phyloP scores from a whole-genome alignment of 2,113 vertebrate species.

The Salvator merianae region DNA sequence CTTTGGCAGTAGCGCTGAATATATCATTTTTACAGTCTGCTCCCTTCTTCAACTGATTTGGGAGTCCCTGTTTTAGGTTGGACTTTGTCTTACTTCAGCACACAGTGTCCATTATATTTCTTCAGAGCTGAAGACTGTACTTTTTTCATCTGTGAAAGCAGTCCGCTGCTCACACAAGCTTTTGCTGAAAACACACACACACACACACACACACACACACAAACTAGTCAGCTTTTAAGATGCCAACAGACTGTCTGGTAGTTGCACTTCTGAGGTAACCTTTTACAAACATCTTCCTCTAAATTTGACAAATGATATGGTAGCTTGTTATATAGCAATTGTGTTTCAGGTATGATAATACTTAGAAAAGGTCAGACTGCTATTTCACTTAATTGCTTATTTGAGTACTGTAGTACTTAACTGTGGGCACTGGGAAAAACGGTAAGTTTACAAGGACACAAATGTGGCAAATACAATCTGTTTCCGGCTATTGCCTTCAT shows the following conservation, averaged over 20 bases:
- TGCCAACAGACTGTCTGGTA: slow-evolving; percentile 13
- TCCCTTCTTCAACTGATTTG: too few relatives aligned
- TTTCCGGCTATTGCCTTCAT: slow-evolving; percentile 18
- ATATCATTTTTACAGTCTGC: too few relatives aligned
- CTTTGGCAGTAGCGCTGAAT: too few relatives aligned
- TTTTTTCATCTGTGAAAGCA: too few relatives aligned
- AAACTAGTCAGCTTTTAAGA: not conserved
- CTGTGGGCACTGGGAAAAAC: slow-evolving; percentile 27
- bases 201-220: too few relatives aligned
- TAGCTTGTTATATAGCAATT: slow-evolving; percentile 36
- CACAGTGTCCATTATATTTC: too few relatives aligned
- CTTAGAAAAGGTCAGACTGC: slow-evolving; percentile 44
- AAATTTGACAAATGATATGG: slow-evolving; percentile 37
- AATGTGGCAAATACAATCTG: not conserved
- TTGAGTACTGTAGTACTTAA: slow-evolving; percentile 34
- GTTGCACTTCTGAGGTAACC: slow-evolving; percentile 30
- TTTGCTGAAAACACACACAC: not conserved
- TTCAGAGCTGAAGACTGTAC: too few relatives aligned
- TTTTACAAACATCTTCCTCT: slow-evolving; percentile 23
- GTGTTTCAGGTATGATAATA: slow-evolving; percentile 50
- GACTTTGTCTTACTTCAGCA: too few relatives aligned
- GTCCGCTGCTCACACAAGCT: not conserved
- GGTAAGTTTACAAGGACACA: slow-evolving; percentile 6
- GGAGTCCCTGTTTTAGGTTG: too few relatives aligned
- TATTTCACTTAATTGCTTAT: slow-evolving; percentile 39